Evolutionary conservation across 2,888 invertebrate species (phyloP).

Genomic region (Meteorus cinctellus): DNA sequence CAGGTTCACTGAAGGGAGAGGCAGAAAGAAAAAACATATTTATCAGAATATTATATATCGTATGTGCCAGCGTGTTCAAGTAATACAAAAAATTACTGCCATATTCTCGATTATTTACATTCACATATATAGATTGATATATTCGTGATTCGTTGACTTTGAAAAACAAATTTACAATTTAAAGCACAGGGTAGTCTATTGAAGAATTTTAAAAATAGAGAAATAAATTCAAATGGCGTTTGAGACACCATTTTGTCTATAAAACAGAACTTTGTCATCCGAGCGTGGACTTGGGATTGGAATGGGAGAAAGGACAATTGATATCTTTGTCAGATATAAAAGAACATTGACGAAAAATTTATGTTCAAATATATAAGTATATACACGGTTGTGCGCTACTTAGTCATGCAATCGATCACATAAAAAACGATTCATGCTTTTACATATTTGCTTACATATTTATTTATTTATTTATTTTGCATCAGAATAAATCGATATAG

Average conservation of each 20-base stretch:
- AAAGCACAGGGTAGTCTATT: conserved; percentile 64
- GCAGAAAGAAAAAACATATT: conserved; percentile 14
- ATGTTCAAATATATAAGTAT: conserved; percentile 11
- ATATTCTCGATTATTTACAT: conserved; percentile 50
- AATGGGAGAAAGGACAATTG: neutral
- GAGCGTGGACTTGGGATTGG: conserved; percentile 32
- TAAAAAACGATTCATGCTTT: neutral
- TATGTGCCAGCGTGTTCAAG: conserved; percentile 51
- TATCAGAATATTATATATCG: conserved; percentile 36
- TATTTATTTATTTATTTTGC: conserved; percentile 53
- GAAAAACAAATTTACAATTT: conserved; percentile 43
- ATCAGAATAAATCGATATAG: conserved; percentile 8
- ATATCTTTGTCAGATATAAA: neutral
- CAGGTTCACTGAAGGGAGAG: neutral
- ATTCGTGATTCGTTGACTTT: conserved; percentile 39
- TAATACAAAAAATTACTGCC: conserved; percentile 50
- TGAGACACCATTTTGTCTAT: conserved; percentile 33
- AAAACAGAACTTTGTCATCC: conserved; percentile 16
- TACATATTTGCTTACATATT: conserved; percentile 28
- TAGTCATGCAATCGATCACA: conserved; percentile 11
- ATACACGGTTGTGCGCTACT: conserved; percentile 6
- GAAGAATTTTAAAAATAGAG: conserved; percentile 50
- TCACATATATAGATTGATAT: conserved; percentile 31
- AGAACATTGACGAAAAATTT: neutral
- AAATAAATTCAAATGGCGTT: conserved; percentile 41